Conservation (phyloP, 1,140 invertebrate genomes). For the Idris sp. region DNA sequence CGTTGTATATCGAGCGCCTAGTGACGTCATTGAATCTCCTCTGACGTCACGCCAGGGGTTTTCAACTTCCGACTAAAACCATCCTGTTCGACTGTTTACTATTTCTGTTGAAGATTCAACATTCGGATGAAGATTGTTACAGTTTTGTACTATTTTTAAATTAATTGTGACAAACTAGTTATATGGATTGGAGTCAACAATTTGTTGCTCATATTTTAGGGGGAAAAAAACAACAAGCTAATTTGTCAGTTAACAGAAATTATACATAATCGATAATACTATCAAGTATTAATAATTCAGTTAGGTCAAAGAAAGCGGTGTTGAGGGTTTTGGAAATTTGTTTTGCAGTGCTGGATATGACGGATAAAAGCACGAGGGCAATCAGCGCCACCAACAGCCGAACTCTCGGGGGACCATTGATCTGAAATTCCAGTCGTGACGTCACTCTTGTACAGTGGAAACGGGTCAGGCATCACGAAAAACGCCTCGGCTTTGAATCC, state of each 20-base stretch:
- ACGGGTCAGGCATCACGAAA: slow-evolving; percentile 71
- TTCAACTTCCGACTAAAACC: slow-evolving; percentile 40
- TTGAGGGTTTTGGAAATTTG: slow-evolving; percentile 30
- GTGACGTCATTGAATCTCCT: slow-evolving; percentile 73
- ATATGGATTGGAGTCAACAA: no score
- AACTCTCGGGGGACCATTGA: slow-evolving; percentile 68
- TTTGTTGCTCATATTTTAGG: no score
- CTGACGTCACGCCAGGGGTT: slow-evolving; percentile 70
- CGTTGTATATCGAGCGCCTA: slow-evolving; percentile 71
- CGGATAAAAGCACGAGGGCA: slow-evolving; percentile 45
- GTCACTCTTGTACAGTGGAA: slow-evolving; percentile 64
- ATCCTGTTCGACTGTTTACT: slow-evolving; percentile 5
- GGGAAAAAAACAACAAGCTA: no score
- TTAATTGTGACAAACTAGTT: no score
- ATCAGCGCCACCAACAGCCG: slow-evolving; percentile 64
- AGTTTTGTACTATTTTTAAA: no score
- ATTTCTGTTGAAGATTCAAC: not conserved
- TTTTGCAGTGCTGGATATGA: slow-evolving; percentile 16
- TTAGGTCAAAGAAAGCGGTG: no score
- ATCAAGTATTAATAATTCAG: no score
- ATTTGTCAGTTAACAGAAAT: no score
- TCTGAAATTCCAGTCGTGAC: slow-evolving; percentile 70
- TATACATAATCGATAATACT: no score
- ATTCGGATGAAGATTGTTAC: not conserved
- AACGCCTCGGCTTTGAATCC: slow-evolving; percentile 56